Evolutionary conservation across 2,113 vertebrate species (phyloP).

Genomic region (Poeciliopsis prolifica): DNA sequence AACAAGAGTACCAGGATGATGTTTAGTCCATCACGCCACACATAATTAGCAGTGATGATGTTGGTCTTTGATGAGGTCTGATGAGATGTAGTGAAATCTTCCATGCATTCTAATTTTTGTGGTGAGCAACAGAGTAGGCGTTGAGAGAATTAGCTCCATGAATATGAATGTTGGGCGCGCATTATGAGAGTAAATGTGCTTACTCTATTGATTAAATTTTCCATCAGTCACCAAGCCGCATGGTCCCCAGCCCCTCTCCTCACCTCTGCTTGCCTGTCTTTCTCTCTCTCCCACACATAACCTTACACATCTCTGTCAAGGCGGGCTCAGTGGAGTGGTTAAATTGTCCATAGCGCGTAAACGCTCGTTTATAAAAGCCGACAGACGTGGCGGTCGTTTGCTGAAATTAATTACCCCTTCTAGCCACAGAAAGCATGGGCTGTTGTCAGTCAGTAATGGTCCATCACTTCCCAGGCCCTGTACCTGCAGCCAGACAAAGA

Average conservation of each 20-base stretch:
- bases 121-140: constrained; percentile 67
- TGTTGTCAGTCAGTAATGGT: constrained; percentile 78
- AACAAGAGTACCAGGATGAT: constrained; percentile 29
- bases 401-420: constrained; percentile 83
- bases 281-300: constrained; percentile 20
- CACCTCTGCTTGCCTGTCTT: constrained; percentile 25
- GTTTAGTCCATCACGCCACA: constrained; percentile 49
- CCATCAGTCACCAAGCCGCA: constrained; percentile 71
- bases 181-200: constrained; percentile 77
- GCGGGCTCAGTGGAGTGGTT: constrained; percentile 78
- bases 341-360: constrained; percentile 84
- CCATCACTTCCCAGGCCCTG: constrained; percentile 61
- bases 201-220: constrained; percentile 79
- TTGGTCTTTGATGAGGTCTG: constrained; percentile 66
- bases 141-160: constrained; percentile 69
- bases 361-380: constrained; percentile 84
- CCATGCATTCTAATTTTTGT: constrained; percentile 68
- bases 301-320: constrained; percentile 77
- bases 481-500: constrained; percentile 57
- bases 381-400: constrained; percentile 84
- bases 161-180: constrained; percentile 74
- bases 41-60: constrained; percentile 65
- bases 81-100: constrained; percentile 70
- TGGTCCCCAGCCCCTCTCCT: constrained; percentile 32
- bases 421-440: constrained; percentile 71